Percentiles rank a stretch among this genome's conserved stretches.
Evolutionary conservation across 2,888 invertebrate species (phyloP).

Genomic region (Xanthia togata): DNA sequence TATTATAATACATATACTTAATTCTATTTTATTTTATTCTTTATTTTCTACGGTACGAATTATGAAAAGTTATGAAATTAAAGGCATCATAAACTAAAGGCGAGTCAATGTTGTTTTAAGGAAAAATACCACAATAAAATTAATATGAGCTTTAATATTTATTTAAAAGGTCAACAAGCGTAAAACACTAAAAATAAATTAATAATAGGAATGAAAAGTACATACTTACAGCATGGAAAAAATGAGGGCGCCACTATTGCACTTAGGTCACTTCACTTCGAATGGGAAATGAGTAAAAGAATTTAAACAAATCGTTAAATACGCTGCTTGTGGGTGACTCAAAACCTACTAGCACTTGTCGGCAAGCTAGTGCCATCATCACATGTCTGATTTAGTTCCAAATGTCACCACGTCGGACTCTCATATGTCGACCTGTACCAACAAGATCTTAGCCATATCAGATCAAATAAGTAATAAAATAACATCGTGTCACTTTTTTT

Average conservation of each 20-base stretch:
- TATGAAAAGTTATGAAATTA: background rate
- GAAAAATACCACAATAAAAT: constrained; percentile 12
- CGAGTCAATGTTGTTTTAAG: background rate
- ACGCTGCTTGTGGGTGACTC: too few species aligned
- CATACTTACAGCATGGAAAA: background rate
- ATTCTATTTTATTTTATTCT: too few species aligned
- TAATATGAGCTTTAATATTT: background rate
- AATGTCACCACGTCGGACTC: too few species aligned
- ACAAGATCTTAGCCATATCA: background rate
- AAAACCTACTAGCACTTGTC: too few species aligned
- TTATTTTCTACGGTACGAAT: background rate
- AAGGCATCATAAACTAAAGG: background rate
- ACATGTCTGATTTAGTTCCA: too few species aligned
- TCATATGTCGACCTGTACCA: background rate
- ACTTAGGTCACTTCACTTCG: too few species aligned
- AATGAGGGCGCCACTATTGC: too few species aligned
- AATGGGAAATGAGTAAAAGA: too few species aligned
- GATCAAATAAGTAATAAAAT: too few species aligned
- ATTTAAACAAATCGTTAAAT: too few species aligned
- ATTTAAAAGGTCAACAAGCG: background rate
- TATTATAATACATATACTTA: too few species aligned
- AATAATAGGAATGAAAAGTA: background rate
- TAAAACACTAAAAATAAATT: background rate
- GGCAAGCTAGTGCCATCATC: too few species aligned
- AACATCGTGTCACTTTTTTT: background rate